Evolutionary conservation across 2,888 invertebrate species (phyloP).

Genomic region (Drosophila demipolita): DNA sequence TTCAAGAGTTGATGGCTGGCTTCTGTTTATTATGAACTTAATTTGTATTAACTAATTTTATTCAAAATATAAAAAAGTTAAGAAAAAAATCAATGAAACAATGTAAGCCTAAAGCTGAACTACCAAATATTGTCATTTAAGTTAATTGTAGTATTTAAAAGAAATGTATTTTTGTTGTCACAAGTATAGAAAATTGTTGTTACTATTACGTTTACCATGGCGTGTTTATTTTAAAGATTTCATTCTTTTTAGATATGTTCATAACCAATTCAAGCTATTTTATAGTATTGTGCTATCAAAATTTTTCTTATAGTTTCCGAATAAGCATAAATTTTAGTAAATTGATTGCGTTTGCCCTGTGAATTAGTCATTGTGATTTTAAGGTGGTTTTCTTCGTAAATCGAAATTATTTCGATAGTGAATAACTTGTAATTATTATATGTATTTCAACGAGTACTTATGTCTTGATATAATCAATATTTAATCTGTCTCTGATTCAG

Average conservation of each 20-base stretch:
- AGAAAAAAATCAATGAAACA: background rate
- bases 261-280: background rate
- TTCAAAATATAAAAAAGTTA: constrained; percentile 12
- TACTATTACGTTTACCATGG: background rate
- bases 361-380: background rate
- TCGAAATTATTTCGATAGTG: too few relatives aligned
- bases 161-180: constrained; percentile 28
- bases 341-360: background rate
- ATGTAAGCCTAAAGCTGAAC: constrained; percentile 61
- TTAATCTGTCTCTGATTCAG: background rate
- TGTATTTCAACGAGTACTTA: too few relatives aligned
- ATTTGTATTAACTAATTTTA: constrained; percentile 27
- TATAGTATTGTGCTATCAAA: background rate
- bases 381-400: too few relatives aligned
- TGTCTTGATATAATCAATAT: background rate
- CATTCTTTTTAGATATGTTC: background rate
- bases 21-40: constrained; percentile 5
- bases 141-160: constrained; percentile 44
- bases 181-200: constrained; percentile 38
- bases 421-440: too few relatives aligned
- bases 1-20: constrained; percentile 15
- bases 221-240: background rate
- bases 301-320: background rate
- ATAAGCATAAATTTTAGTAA: background rate
- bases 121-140: constrained; percentile 67